Conservation (phyloP, 2,113 vertebrate species). For the Lates calcarifer region DNA sequence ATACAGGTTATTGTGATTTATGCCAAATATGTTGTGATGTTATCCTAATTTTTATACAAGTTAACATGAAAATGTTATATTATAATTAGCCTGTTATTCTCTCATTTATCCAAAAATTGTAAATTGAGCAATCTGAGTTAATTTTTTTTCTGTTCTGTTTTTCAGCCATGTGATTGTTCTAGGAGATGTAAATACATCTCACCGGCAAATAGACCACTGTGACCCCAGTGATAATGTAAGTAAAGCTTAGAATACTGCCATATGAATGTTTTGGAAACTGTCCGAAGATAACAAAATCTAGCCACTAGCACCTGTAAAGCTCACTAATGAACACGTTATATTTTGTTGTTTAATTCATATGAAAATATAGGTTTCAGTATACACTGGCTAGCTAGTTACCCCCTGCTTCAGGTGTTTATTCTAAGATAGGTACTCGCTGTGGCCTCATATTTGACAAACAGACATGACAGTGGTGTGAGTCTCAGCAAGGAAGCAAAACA, state of each 20-base stretch:
- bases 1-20: no score
- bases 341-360: no score
- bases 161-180: slow-evolving; percentile 90
- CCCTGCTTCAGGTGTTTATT: neutral
- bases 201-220: slow-evolving; percentile 90
- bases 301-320: no score
- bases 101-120: neutral
- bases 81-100: no score
- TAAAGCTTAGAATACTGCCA: slow-evolving; percentile 23
- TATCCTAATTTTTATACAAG: neutral
- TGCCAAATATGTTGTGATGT: neutral
- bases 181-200: slow-evolving; percentile 92
- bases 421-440: neutral
- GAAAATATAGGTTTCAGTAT: neutral
- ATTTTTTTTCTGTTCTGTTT: slow-evolving; percentile 49
- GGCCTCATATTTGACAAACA: neutral
- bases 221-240: slow-evolving; percentile 88
- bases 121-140: neutral
- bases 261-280: neutral
- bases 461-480: neutral
- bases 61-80: no score
- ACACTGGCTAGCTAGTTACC: neutral
- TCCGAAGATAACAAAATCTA: no score
- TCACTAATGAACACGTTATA: no score
- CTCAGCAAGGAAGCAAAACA: neutral